phyloP scores from a whole-genome alignment of 2,888 invertebrate genomes.

The Eilema caniola region DNA sequence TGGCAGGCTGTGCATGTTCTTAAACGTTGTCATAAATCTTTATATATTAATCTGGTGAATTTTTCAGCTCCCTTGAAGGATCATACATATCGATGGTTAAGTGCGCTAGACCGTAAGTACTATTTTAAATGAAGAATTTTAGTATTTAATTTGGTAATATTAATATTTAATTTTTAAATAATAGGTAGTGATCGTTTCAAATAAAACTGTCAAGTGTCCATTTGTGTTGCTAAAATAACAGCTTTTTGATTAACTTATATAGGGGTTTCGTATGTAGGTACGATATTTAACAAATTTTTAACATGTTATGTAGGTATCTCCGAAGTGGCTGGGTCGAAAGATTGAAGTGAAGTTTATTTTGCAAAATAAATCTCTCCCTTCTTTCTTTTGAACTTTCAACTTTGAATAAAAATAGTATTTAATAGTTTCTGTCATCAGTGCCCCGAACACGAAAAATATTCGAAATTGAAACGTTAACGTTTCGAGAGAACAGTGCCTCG shows the following conservation, averaged over 20 bases:
- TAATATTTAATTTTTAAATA: too few relatives aligned
- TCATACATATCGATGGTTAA: slow-evolving; percentile 77
- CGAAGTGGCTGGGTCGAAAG: too few relatives aligned
- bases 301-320: too few relatives aligned
- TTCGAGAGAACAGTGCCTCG: too few relatives aligned
- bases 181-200: neutral
- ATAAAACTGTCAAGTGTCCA: neutral
- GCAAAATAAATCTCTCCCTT: too few relatives aligned
- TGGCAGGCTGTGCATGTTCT: slow-evolving; percentile 49
- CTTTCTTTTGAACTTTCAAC: too few relatives aligned
- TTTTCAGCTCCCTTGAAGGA: slow-evolving; percentile 76
- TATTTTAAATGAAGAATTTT: too few relatives aligned
- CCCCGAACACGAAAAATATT: neutral
- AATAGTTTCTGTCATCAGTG: neutral
- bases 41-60: slow-evolving; percentile 28
- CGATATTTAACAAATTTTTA: too few relatives aligned
- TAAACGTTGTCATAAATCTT: slow-evolving; percentile 12
- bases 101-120: slow-evolving; percentile 84
- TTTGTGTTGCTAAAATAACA: neutral
- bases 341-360: too few relatives aligned
- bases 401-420: neutral
- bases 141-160: too few relatives aligned
- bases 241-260: neutral
- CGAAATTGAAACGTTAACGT: too few relatives aligned
- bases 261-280: too few relatives aligned